A percentile compares a stretch with the other conserved stretches of the same genome.
Evolutionary conservation across 2,888 invertebrate genomes (phyloP).

Genomic region (Papilio demoleus): DNA sequence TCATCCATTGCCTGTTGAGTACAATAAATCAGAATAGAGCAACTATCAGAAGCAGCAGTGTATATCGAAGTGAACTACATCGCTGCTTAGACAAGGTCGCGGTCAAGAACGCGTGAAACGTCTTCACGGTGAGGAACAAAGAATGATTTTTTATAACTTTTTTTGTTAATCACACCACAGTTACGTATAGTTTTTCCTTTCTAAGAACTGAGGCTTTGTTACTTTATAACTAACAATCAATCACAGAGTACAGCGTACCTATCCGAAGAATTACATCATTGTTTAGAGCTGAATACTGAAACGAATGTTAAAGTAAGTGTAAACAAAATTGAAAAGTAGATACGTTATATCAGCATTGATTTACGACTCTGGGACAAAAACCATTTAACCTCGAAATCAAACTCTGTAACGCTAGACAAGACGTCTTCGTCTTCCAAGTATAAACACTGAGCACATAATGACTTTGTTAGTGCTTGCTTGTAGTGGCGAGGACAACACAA

Average conservation of each 20-base stretch:
- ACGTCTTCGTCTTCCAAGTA: not conserved
- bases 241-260: too few species aligned
- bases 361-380: not conserved
- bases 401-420: not conserved
- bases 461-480: not conserved
- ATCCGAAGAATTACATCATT: too few species aligned
- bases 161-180: slow-evolving; percentile 16
- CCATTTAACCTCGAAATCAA: not conserved
- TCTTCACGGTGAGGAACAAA: slow-evolving; percentile 32
- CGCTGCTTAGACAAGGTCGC: slow-evolving; percentile 50
- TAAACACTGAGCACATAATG: not conserved
- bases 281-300: too few species aligned
- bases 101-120: slow-evolving; percentile 47
- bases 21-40: not conserved
- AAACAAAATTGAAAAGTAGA: too few species aligned
- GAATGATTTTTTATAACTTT: slow-evolving; percentile 6
- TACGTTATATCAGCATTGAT: too few species aligned
- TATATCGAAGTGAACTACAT: not conserved
- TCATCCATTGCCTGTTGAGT: slow-evolving; percentile 8
- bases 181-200: slow-evolving; percentile 28
- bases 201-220: not conserved
- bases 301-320: too few species aligned
- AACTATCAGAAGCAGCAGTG: slow-evolving; percentile 23
- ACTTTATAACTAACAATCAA: not conserved
- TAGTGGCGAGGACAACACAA: slow-evolving; percentile 2